Evolutionary conservation across 2,113 vertebrate species (phyloP).

Genomic region (Aspidoscelis tigris): DNA sequence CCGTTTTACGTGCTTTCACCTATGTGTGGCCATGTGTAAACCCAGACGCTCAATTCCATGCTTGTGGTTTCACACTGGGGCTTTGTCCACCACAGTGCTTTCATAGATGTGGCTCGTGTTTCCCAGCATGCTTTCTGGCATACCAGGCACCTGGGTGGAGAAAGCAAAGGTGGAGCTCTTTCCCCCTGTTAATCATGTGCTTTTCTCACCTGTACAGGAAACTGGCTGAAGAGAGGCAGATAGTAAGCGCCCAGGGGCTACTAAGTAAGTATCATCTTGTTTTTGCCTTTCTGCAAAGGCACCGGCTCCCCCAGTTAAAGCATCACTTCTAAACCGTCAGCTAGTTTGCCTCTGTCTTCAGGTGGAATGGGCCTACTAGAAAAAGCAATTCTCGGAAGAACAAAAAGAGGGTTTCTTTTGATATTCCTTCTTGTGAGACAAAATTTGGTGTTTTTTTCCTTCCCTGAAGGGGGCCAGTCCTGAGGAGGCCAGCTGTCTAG

Average conservation of each 20-base stretch:
- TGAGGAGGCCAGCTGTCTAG: not conserved
- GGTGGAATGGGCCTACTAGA: too few species aligned
- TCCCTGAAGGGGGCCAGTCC: not conserved
- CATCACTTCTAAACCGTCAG: not conserved
- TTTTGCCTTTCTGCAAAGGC: not conserved
- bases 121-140: not conserved
- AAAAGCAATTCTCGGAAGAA: too few species aligned
- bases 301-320: not conserved
- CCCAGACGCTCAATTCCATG: too few species aligned
- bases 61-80: too few species aligned
- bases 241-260: slow-evolving; percentile 24
- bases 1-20: not conserved
- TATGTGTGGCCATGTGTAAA: not conserved
- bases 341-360: not conserved
- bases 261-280: slow-evolving; percentile 20
- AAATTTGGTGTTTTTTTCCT: not conserved
- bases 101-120: not conserved
- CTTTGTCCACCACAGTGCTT: not conserved
- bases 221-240: slow-evolving; percentile 11
- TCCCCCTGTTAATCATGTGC: slow-evolving; percentile 10
- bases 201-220: slow-evolving; percentile 34
- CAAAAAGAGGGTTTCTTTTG: too few species aligned
- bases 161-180: slow-evolving; percentile 4
- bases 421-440: too few species aligned
- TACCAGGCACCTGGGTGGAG: not conserved